Base-by-base conservation (phyloP, 2,888 invertebrate species). In the Drosophila recens region DNA sequence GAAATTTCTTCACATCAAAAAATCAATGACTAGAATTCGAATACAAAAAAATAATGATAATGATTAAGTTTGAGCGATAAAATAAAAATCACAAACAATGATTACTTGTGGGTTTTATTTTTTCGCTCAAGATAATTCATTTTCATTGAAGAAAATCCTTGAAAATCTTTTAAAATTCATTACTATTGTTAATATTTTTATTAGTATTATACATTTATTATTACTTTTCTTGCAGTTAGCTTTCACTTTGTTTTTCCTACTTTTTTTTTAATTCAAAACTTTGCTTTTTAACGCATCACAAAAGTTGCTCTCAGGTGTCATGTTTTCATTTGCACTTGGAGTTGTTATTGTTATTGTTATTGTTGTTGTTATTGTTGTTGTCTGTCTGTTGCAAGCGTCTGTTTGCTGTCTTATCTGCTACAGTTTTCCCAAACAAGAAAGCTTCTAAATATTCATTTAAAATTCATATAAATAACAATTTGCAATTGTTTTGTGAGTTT, bases 291-390 rank as follows among this genome's bases (percentile, higher is more conserved):
- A 78, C 75, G 73, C 76, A 82, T 80, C 72, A 70, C 72, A 82
- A 84, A 75, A 85, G 80, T 87, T 82, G 45, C 63, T 63, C 45
- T 20, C 75, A 85, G 85, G 85, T 85, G 85, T 88, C 89, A 88
- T 88, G 81, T 86, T 88, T 88, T 85, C 83, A 89, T 88, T 88
- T 88, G 76, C 87, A 83, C 80, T 82, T 75, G 74, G 49, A 68
- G 58, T 61, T 56, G 30, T 36, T 57, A 23, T 57, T 45, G 30
- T 34, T 52, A 6, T 13, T 34, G 15, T 38, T 34, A 13, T 38
- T 43, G 27, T 20, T 33, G n/a, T 20, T 53, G 38, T 43, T 40
- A 38, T 34, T 38, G 52, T 51, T 80, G 42, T 49, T 42, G 42
- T 17, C 17, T 40, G 43, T 43, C 43, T 45, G 45, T 36, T 36